A percentile compares a stretch with the other conserved stretches of the same genome.
Conservation (phyloP, 2,797 vertebrate genomes). For the Triplophysa yarkandensis region DNA sequence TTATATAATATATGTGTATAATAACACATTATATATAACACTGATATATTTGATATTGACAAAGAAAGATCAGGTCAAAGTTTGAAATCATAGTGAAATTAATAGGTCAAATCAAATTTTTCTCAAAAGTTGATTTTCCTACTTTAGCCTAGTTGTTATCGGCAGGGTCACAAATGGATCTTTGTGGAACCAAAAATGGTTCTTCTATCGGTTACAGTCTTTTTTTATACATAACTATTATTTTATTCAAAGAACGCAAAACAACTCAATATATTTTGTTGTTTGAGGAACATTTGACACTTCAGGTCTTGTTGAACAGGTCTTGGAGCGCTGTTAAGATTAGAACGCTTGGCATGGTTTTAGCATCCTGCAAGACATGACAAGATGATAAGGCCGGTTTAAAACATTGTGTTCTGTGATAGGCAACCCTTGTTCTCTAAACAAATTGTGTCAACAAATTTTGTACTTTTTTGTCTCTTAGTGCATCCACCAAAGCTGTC, state of each 20-base stretch:
- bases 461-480: neutral
- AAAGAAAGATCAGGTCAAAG: too few species aligned
- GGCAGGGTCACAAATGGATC: too few species aligned
- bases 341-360: neutral
- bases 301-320: slow-evolving; percentile 29
- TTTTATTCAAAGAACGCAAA: slow-evolving; percentile 22
- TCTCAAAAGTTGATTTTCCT: too few species aligned
- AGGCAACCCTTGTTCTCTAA: neutral
- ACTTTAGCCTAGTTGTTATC: too few species aligned
- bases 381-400: slow-evolving; percentile 20
- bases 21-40: too few species aligned
- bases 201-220: too few species aligned
- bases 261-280: neutral
- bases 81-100: too few species aligned
- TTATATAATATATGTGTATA: too few species aligned
- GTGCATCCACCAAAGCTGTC: neutral
- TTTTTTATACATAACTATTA: neutral
- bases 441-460: neutral
- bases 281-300: neutral
- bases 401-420: neutral
- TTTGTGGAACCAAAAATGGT: too few species aligned
- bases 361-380: slow-evolving; percentile 20
- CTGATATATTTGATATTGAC: too few species aligned
- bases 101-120: too few species aligned
- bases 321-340: neutral